Conservation (phyloP, 2,797 vertebrate species). For the Coregonus ussuriensis region DNA sequence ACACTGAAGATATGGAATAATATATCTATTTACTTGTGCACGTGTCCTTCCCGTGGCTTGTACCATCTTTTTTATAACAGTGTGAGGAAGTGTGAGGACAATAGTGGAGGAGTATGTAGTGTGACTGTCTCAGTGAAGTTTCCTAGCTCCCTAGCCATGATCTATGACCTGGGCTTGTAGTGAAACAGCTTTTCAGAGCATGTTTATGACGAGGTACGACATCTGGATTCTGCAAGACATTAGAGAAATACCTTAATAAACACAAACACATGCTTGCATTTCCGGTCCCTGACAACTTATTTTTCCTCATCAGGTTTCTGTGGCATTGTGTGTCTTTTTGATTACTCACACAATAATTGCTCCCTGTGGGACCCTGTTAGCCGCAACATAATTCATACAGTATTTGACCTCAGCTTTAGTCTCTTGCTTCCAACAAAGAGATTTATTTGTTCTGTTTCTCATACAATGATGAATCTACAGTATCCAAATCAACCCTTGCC, state of each 20-base stretch:
- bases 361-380: constrained; percentile 27
- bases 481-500: constrained; percentile 8
- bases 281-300: constrained; percentile 2
- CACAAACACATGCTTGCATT: constrained; percentile 22
- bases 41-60: constrained; percentile 34
- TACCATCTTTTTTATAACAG: constrained; percentile 26
- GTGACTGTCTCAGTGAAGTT: constrained; percentile 12
- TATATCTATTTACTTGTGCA: constrained; percentile 19
- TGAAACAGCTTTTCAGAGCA: constrained; percentile 23
- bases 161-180: constrained; percentile 30
- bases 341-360: constrained; percentile 38
- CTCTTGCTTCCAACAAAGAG: constrained; percentile 14
- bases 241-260: constrained; percentile 47
- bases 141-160: constrained; percentile 18
- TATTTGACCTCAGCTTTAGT: not conserved
- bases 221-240: constrained; percentile 48
- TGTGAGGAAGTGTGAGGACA: not conserved
- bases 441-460: constrained; percentile 26
- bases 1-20: constrained; percentile 43
- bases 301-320: constrained; percentile 23
- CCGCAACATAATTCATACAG: constrained; percentile 11
- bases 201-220: constrained; percentile 40
- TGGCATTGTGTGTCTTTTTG: constrained; percentile 27
- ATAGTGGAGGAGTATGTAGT: not conserved
- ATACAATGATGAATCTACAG: constrained; percentile 18